A percentile compares a stretch with the other conserved stretches of the same genome.
These are phyloP conservation scores for Atrina japonica DNA, from an alignment of 2,888 invertebrate genomes.

Conservation along the genomic window DNA sequence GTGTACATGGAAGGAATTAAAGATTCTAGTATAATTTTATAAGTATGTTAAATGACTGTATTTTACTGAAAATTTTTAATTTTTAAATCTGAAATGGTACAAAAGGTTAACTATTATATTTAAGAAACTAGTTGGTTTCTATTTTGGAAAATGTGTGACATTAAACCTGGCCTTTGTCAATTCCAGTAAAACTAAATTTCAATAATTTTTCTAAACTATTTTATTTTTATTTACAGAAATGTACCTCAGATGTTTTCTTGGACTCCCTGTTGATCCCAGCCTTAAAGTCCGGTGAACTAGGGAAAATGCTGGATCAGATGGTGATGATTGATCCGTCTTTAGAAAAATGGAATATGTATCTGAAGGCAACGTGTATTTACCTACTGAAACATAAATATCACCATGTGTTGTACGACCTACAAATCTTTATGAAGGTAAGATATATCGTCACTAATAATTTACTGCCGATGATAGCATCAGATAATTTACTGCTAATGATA, in stretches of 20 bases:
- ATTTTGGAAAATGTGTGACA: too few relatives aligned
- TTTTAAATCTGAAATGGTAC: too few relatives aligned
- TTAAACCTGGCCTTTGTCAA: too few relatives aligned
- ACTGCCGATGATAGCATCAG: too few relatives aligned
- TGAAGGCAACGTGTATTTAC: slow-evolving; percentile 78
- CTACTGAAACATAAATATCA: slow-evolving; percentile 73
- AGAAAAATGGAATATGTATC: slow-evolving; percentile 74
- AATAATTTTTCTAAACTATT: not conserved
- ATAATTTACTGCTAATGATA: too few relatives aligned
- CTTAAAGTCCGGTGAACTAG: slow-evolving; percentile 72
- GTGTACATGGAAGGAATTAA: too few relatives aligned
- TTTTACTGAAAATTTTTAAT: too few relatives aligned
- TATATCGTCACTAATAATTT: not conserved
- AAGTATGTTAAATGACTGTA: too few relatives aligned
- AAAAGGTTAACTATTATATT: too few relatives aligned
- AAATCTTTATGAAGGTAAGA: slow-evolving; percentile 80
- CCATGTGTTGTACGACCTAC: slow-evolving; percentile 78
- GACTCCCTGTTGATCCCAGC: slow-evolving; percentile 77
- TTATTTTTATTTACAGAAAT: slow-evolving; percentile 60
- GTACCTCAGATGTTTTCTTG: slow-evolving; percentile 78
- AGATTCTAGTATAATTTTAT: too few relatives aligned
- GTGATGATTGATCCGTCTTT: slow-evolving; percentile 75
- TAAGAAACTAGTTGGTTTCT: too few relatives aligned
- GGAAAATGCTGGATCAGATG: slow-evolving; percentile 75
- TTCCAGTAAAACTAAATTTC: too few relatives aligned